Evolutionary conservation across 1,140 invertebrate genomes (phyloP).

Genomic region (Leucophenga varia): DNA sequence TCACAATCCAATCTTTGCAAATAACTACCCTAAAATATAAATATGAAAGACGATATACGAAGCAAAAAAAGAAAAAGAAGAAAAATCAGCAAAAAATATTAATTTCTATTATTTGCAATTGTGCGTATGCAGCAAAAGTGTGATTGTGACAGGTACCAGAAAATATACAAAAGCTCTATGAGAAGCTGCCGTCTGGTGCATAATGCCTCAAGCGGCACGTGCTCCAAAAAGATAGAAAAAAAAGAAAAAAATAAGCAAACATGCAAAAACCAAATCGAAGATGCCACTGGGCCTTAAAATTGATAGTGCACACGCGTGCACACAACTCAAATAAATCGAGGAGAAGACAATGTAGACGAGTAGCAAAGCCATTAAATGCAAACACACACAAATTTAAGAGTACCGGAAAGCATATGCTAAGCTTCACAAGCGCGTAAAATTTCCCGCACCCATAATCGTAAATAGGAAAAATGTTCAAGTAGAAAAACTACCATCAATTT

Average conservation of each 20-base stretch:
- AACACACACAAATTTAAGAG: not conserved
- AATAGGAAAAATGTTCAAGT: conserved; percentile 2
- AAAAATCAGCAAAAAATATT: conserved; percentile 31
- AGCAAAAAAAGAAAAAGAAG: no score
- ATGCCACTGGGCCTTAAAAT: conserved; percentile 30
- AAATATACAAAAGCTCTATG: no score
- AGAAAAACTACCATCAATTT: conserved; percentile 31
- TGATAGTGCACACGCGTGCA: conserved; percentile 36
- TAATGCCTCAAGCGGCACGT: conserved; percentile 30
- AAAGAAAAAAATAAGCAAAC: no score
- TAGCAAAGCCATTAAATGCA: conserved; percentile 36
- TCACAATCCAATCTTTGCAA: no score
- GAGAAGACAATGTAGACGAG: no score
- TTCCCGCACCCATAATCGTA: conserved; percentile 30
- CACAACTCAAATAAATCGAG: no score
- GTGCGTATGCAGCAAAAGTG: conserved; percentile 50
- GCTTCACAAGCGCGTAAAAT: conserved; percentile 26
- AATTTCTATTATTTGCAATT: conserved; percentile 52
- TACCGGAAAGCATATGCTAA: conserved; percentile 39
- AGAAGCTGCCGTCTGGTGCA: conserved; percentile 1
- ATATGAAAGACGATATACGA: no score
- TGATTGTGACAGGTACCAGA: conserved; percentile 48
- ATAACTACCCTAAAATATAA: no score
- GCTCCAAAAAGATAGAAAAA: no score
- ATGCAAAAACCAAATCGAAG: conserved; percentile 46